Evolutionary conservation across 2,888 invertebrate genomes (phyloP).

Genomic region (Crocallis elinguaria): DNA sequence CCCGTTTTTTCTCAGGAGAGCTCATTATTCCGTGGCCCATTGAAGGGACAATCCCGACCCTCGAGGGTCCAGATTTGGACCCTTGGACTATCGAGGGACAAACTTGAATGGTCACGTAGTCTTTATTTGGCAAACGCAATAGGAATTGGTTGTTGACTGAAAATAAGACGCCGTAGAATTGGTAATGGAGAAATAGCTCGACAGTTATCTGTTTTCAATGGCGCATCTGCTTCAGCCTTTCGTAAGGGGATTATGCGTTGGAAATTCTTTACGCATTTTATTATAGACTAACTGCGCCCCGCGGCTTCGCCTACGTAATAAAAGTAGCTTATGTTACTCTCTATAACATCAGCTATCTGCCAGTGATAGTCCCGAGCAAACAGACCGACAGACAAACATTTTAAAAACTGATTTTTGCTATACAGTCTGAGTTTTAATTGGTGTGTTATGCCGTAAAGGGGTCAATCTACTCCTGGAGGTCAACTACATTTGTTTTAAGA

Average conservation of each 20-base stretch:
- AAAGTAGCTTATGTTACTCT: too few species aligned
- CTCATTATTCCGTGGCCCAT: constrained; percentile 49
- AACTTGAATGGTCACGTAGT: constrained; percentile 48
- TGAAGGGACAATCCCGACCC: constrained; percentile 43
- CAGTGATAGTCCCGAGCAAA: too few species aligned
- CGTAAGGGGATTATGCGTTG: neutral
- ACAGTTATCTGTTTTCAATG: constrained; percentile 23
- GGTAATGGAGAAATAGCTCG: constrained; percentile 34
- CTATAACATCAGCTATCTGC: too few species aligned
- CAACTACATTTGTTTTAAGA: too few species aligned
- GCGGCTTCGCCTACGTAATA: too few species aligned
- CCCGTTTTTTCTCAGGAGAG: constrained; percentile 39
- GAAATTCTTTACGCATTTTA: neutral
- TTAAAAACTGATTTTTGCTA: too few species aligned
- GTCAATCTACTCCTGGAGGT: too few species aligned
- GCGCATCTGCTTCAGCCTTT: constrained; percentile 3
- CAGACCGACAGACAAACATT: too few species aligned
- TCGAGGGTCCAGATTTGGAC: constrained; percentile 39
- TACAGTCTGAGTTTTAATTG: too few species aligned
- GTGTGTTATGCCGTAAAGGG: too few species aligned
- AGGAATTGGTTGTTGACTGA: constrained; percentile 36
- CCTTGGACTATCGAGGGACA: constrained; percentile 44
- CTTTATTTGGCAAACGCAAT: constrained; percentile 53
- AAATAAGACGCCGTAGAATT: constrained; percentile 25
- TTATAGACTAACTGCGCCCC: too few species aligned